Conservation (phyloP, 2,888 invertebrate genomes). For the Drosophila nr. fundita region DNA sequence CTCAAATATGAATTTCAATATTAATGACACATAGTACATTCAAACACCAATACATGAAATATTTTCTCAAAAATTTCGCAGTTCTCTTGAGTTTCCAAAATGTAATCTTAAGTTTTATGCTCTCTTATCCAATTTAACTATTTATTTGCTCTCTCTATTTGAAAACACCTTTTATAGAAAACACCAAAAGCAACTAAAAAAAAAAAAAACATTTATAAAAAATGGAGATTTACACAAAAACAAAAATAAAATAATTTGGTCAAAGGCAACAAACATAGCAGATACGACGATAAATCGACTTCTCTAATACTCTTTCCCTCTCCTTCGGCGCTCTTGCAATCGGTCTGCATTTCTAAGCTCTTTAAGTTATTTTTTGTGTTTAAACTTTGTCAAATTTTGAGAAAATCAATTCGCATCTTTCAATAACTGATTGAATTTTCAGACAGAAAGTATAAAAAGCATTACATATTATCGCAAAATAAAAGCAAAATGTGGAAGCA, state of each 20-base stretch:
- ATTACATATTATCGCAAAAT: slow-evolving; percentile 67
- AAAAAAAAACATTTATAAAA: slow-evolving; percentile 20
- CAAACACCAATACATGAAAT: slow-evolving; percentile 37
- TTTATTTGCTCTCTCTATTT: slow-evolving; percentile 25
- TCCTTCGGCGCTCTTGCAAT: slow-evolving; percentile 55
- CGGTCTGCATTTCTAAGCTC: slow-evolving; percentile 27
- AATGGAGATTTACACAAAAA: slow-evolving; percentile 44
- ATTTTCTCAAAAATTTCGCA: slow-evolving; percentile 75
- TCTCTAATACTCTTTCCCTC: slow-evolving; percentile 42
- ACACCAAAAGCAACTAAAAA: slow-evolving; percentile 22
- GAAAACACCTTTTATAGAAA: slow-evolving; percentile 32
- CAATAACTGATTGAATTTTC: slow-evolving; percentile 35
- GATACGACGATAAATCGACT: slow-evolving; percentile 32
- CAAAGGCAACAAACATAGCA: slow-evolving; percentile 23
- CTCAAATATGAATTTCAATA: slow-evolving; percentile 19
- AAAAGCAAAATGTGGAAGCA: slow-evolving; percentile 83
- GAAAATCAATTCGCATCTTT: slow-evolving; percentile 65
- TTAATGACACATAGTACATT: slow-evolving; percentile 12
- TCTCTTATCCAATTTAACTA: slow-evolving; percentile 15
- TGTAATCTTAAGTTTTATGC: slow-evolving; percentile 19
- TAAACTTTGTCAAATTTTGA: slow-evolving; percentile 59
- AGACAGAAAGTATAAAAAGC: slow-evolving; percentile 26
- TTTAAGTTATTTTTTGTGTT: slow-evolving; percentile 42
- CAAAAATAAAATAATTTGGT: slow-evolving; percentile 28
- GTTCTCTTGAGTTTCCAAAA: slow-evolving; percentile 36